These are phyloP conservation scores for Hipposideros armiger DNA, from an alignment of 2,113 vertebrate genomes.

Conservation along the genomic window DNA sequence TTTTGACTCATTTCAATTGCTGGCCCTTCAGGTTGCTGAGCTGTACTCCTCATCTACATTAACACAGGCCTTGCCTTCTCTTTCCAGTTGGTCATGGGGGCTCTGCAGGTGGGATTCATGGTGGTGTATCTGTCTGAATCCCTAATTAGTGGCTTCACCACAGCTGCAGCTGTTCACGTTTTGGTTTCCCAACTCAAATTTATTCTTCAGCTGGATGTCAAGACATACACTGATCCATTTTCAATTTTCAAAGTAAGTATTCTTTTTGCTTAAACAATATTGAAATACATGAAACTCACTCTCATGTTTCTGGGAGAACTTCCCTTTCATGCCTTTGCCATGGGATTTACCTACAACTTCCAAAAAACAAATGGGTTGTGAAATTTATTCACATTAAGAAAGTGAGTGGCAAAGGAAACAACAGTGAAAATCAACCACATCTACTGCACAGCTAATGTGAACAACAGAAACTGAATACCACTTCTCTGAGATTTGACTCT, in stretches of 20 bases:
- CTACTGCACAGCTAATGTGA: not conserved
- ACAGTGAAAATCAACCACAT: not conserved
- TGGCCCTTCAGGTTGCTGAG: not conserved
- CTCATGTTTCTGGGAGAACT: not conserved
- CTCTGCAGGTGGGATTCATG: slow-evolving; percentile 94
- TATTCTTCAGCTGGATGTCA: slow-evolving; percentile 92
- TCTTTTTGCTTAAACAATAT: not conserved
- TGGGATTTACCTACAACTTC: not conserved
- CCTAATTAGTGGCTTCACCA: slow-evolving; percentile 96
- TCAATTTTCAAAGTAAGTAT: slow-evolving; percentile 93
- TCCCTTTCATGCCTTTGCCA: not conserved
- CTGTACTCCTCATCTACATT: not conserved
- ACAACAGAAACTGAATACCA: not conserved
- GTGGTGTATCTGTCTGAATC: slow-evolving; percentile 97
- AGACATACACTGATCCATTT: slow-evolving; percentile 89
- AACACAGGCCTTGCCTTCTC: slow-evolving; percentile 26
- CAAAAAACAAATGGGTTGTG: slow-evolving; percentile 1
- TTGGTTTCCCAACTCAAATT: slow-evolving; percentile 98
- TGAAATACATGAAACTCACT: not conserved
- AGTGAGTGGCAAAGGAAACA: not conserved
- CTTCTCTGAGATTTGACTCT: not conserved
- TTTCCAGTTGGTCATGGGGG: slow-evolving; percentile 92
- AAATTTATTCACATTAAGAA: not conserved
- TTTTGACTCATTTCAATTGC: not conserved
- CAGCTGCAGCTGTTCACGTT: slow-evolving; percentile 96